Base-by-base conservation (phyloP, 2,113 vertebrate species). In the Hemiscyllium ocellatum region DNA sequence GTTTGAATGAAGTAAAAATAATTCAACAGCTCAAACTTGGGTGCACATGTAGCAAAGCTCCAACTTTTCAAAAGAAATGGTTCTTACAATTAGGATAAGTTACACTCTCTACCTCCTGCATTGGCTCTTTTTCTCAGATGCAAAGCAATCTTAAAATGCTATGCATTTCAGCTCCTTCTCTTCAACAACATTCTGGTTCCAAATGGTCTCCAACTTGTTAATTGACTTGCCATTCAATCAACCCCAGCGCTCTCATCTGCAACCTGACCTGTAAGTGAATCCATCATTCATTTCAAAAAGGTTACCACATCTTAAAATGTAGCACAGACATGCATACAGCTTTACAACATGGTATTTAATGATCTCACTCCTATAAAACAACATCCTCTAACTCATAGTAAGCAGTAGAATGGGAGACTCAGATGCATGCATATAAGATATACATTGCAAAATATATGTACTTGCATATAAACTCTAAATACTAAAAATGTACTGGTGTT, bases 251-350 rank as follows among this genome's bases (percentile, higher is more conserved):
- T 78, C 22, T 78, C 72, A 78, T 78, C 72, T 78, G 72, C 72
- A 47, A 42, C 83, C 83, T 85, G n/a, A 37, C n/a, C 20, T 86
- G 42, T 17, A 86, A 86, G 19, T 86, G 83, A 86, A 86, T 86
- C 42, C 37, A 86, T 42, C 42, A 47, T 86, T 47, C 83, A 86
- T 86, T 86, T 78, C 83, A 86, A 86, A 86, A 86, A 86, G n/a
- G 42, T 86, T 47, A 86, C 42, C 47, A 47, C 83, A 42, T 86
- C 37, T 86, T 86, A 47, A 86, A 86, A 50, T 24, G 19, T 17
- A 86, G 83, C 83, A 86, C 83, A 86, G 83, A 47, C 42, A 42
- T 47, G 37, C 42, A 86, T 86, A 42, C 15, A 47, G 47, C 83
- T 86, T 86, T 50, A 86, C 42, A 61, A 61, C 56, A 47, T 7